Evolutionary conservation across 2,888 invertebrate genomes (phyloP).

Genomic region (Leuctra nigra): DNA sequence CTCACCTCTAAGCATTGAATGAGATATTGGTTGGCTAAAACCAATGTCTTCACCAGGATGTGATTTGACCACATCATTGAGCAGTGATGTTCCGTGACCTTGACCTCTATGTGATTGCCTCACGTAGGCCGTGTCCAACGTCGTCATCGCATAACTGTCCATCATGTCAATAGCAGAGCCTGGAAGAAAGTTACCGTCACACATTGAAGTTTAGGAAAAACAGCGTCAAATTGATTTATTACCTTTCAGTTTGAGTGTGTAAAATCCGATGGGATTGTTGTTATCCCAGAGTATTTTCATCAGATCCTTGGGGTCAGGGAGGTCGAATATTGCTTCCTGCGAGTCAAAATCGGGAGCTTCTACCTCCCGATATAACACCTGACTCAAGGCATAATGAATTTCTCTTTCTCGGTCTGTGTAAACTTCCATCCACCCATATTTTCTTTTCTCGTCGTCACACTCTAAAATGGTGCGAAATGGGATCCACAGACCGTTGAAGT

Average conservation of each 20-base stretch:
- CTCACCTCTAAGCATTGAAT: constrained; percentile 39
- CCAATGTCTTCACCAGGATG: constrained; percentile 38
- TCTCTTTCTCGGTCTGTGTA: constrained; percentile 12
- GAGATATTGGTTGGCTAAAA: constrained; percentile 39
- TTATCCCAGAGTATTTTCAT: constrained; percentile 23
- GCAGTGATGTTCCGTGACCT: constrained; percentile 37
- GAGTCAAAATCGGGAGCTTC: constrained; percentile 14
- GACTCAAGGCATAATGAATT: constrained; percentile 19
- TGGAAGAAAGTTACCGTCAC: no score
- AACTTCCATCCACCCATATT: constrained; percentile 20
- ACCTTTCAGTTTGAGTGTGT: constrained; percentile 40
- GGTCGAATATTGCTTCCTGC: constrained; percentile 21
- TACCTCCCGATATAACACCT: constrained; percentile 20
- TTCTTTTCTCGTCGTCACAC: not conserved
- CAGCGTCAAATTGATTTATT: constrained; percentile 16
- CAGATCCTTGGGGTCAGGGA: constrained; percentile 23
- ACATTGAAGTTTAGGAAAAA: not conserved
- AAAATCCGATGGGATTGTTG: constrained; percentile 32
- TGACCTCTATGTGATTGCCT: constrained; percentile 35
- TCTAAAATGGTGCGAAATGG: constrained; percentile 10
- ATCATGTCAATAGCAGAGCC: no score
- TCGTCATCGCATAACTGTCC: constrained; percentile 37
- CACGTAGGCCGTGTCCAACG: constrained; percentile 40
- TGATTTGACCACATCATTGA: constrained; percentile 34
- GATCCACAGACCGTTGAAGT: constrained; percentile 9